phyloP scores from a whole-genome alignment of 2,888 invertebrate genomes.

The Ormia ochracea region DNA sequence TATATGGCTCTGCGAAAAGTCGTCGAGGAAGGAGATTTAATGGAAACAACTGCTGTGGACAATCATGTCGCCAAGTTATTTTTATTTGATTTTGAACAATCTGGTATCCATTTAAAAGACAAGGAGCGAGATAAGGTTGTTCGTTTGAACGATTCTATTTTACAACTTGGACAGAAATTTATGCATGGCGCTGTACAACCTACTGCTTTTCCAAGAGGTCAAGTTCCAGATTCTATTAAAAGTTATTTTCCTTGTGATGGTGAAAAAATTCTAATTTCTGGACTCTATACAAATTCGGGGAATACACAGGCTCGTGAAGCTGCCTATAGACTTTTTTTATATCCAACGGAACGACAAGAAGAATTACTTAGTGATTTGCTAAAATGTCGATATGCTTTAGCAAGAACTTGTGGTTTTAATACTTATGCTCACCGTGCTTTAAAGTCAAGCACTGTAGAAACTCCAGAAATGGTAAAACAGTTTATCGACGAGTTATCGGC shows the following conservation, averaged over 20 bases:
- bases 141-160: conserved; percentile 88
- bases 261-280: conserved; percentile 85
- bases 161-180: conserved; percentile 89
- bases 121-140: conserved; percentile 86
- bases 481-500: conserved; percentile 88
- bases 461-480: conserved; percentile 85
- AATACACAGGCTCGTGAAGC: conserved; percentile 89
- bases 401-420: conserved; percentile 90
- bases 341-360: conserved; percentile 88
- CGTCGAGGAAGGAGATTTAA: conserved; percentile 83
- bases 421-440: conserved; percentile 93
- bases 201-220: conserved; percentile 81
- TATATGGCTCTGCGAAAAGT: conserved; percentile 87
- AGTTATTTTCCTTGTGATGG: conserved; percentile 83
- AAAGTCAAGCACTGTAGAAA: conserved; percentile 90
- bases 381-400: conserved; percentile 86
- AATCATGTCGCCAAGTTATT: conserved; percentile 91
- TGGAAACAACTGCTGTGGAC: conserved; percentile 84
- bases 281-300: conserved; percentile 89
- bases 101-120: conserved; percentile 95
- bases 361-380: conserved; percentile 84
- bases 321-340: conserved; percentile 90
- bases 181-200: conserved; percentile 86
- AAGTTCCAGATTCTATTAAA: conserved; percentile 84
- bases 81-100: conserved; percentile 97